Base-by-base conservation (phyloP, 2,797 vertebrate genomes). In the Mormyrus proboscirostris region DNA sequence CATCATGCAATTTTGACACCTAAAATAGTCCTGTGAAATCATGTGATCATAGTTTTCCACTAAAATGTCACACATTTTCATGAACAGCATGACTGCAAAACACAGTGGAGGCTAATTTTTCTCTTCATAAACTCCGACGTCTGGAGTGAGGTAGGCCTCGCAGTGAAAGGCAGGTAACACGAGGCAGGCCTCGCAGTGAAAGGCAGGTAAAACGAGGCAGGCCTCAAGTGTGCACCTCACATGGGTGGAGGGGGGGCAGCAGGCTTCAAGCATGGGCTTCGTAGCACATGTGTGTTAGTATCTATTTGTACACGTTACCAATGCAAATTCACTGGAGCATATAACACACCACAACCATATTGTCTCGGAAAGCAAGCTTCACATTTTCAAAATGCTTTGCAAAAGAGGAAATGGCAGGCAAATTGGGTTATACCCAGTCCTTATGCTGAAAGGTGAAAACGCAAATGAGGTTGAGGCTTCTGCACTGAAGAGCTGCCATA, bases 11-110 rank as follows among this genome's bases (percentile, higher is more conserved):
- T 14, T 89, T 19, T 89, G 49, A 19, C 49, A 53, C 29, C 47
- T 25, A 86, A 85, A 89, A 69, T 19, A 9, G 33, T 10, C 10
- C 69, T 55, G 38, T 69, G 12, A 55, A 85, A 38, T 57, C 22
- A 47, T 41, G 49, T 50, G 44, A 55, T 47, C 50, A 57, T 73
- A 73, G 38, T 73, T 89, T 89, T 89, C 65, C 84, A 89, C 89
- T 49, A 62, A 87, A 29, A 59, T 84, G 25, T 65, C 53, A 59
- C 19, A 44, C 50, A 82, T 82, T 82, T 55, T 62, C 41, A 89
- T 55, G 38, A 25, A 49, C 55, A 69, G 22, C 29, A 4, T 82
- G 19, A 82, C 10, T 57, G 7, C 33, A 22, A 55, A 41, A 22
- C 19, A 19, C 73, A 57, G 53, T 29, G 83, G 49, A 73, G 12